These are phyloP conservation scores for Trichoplusia ni DNA, from an alignment of 1,140 invertebrate genomes.

Conservation along the genomic window DNA sequence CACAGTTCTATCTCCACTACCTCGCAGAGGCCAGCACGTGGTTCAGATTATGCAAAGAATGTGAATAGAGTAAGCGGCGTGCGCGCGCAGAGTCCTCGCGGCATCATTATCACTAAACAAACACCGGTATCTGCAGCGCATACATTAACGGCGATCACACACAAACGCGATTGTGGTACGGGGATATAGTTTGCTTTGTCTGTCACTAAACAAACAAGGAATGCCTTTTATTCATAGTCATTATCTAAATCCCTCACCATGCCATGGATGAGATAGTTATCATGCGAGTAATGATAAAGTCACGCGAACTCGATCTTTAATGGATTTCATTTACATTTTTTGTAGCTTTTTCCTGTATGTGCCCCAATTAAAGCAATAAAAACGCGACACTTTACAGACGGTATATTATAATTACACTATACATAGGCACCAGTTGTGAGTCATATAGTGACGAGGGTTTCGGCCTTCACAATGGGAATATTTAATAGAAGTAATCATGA, in stretches of 20 bases:
- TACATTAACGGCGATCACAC: conserved; percentile 51
- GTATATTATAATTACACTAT: not conserved
- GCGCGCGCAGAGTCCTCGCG: conserved; percentile 52
- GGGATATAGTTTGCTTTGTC: not conserved
- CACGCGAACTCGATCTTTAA: not conserved
- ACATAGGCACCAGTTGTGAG: not conserved
- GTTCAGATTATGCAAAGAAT: conserved; percentile 46
- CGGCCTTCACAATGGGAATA: conserved; percentile 11
- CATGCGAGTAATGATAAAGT: not conserved
- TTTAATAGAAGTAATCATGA: conserved; percentile 8
- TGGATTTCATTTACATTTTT: not conserved
- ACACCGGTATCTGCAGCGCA: conserved; percentile 64
- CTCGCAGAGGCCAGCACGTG: conserved; percentile 50
- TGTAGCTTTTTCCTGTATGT: not conserved
- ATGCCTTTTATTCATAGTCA: conserved; percentile 7
- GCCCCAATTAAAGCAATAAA: not conserved
- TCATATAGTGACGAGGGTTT: conserved; percentile 13
- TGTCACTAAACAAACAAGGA: conserved; percentile 17
- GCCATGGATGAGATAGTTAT: not conserved
- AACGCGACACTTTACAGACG: not conserved
- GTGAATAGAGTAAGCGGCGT: conserved; percentile 29
- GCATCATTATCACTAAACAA: conserved; percentile 67
- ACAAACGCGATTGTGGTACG: conserved; percentile 41
- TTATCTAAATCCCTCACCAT: conserved; percentile 6
- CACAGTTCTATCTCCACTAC: conserved; percentile 31